These are phyloP conservation scores for Hedya salicella DNA, from an alignment of 2,888 invertebrate species.

Conservation along the genomic window DNA sequence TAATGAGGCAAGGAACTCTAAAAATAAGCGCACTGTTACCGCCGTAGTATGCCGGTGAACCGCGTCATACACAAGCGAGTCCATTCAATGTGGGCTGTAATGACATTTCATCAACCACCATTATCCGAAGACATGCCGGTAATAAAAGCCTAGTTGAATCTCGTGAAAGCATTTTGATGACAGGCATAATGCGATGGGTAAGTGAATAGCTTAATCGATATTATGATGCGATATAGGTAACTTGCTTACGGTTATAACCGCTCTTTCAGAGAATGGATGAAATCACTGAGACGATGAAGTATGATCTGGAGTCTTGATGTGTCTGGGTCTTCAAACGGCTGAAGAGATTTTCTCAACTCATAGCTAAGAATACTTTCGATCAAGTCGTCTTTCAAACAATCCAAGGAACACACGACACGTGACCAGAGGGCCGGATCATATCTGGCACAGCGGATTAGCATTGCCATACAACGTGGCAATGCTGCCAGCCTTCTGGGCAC, in stretches of 20 bases:
- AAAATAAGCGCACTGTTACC: conserved; percentile 28
- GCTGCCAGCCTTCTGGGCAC: no score
- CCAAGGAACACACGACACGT: no score
- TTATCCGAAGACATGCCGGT: conserved; percentile 31
- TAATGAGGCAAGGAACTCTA: neutral
- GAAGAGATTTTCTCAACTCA: no score
- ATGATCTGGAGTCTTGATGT: no score
- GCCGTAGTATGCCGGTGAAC: conserved; percentile 18
- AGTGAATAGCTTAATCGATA: conserved; percentile 1
- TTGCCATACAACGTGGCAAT: no score
- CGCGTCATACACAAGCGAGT: conserved; percentile 23
- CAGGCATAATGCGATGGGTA: conserved; percentile 3
- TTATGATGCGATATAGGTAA: neutral
- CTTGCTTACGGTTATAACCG: neutral
- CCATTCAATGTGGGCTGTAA: conserved; percentile 30
- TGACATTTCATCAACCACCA: conserved; percentile 38
- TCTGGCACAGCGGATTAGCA: no score
- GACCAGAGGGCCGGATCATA: no score
- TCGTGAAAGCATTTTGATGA: conserved; percentile 16
- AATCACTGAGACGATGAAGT: no score
- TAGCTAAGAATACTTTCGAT: no score
- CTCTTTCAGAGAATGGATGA: no score
- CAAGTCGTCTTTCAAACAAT: no score
- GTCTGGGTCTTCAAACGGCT: no score
- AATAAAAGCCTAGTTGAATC: conserved; percentile 27